phyloP scores from a whole-genome alignment of 1,140 invertebrate genomes.

The Drosophila ambigua region DNA sequence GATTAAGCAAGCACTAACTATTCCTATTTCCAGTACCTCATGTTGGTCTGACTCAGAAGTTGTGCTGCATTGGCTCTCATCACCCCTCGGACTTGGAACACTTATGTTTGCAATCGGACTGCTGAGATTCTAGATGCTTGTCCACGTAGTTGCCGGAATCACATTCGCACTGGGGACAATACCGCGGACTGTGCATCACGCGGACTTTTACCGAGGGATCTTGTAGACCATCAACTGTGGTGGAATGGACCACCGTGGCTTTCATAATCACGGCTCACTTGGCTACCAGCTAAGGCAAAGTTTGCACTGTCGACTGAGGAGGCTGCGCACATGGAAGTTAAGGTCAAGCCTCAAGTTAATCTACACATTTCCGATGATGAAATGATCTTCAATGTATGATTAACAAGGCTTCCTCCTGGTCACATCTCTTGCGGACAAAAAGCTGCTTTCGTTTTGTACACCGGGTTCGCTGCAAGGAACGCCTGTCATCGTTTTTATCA shows the following conservation, averaged over 20 bases:
- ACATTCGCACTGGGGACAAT: constrained; percentile 69
- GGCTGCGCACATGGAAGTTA: not conserved
- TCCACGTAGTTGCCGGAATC: constrained; percentile 47
- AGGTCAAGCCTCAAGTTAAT: not conserved
- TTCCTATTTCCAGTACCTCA: constrained; percentile 33
- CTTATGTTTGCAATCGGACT: not conserved
- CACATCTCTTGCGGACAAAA: not conserved
- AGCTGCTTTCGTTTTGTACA: not conserved
- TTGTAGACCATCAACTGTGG: constrained; percentile 26
- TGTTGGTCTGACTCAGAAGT: constrained; percentile 6
- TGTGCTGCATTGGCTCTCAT: not conserved
- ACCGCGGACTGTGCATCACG: constrained; percentile 58
- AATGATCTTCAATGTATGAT: no score
- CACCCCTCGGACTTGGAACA: constrained; percentile 1
- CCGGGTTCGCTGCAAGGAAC: no score
- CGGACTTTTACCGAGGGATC: constrained; percentile 25
- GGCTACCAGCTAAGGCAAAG: not conserved
- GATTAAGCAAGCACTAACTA: constrained; percentile 51
- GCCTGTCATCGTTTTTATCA: not conserved
- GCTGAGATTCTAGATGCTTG: not conserved
- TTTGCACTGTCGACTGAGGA: not conserved
- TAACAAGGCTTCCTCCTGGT: no score
- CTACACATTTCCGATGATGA: no score
- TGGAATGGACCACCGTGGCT: constrained; percentile 30
- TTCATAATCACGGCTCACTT: not conserved